These are phyloP conservation scores for Galendromus occidentalis DNA, from an alignment of 1,140 invertebrate genomes.

Conservation along the genomic window DNA sequence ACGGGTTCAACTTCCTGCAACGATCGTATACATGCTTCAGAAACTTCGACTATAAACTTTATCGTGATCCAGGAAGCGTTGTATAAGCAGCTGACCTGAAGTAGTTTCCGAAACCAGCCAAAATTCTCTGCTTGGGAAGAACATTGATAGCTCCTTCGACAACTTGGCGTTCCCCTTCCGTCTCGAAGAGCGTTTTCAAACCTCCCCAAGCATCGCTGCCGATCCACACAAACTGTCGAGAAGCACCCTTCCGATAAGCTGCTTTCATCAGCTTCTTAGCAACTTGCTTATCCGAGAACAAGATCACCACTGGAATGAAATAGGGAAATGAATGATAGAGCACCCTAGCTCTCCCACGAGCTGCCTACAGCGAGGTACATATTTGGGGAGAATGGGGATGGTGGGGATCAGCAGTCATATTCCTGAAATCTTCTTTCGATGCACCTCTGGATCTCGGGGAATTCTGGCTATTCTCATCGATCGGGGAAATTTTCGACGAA, in stretches of 20 bases:
- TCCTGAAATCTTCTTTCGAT: too few relatives aligned
- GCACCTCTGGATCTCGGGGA: too few relatives aligned
- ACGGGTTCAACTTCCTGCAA: not conserved
- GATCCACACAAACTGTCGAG: conserved; percentile 32
- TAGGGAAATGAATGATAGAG: too few relatives aligned
- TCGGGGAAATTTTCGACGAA: too few relatives aligned
- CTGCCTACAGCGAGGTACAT: too few relatives aligned
- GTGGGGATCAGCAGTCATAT: too few relatives aligned
- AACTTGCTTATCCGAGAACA: conserved; percentile 35
- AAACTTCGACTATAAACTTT: too few relatives aligned
- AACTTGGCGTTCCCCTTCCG: conserved; percentile 22
- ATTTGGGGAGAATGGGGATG: too few relatives aligned
- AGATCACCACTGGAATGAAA: conserved; percentile 33
- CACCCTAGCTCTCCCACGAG: too few relatives aligned
- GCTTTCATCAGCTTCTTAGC: conserved; percentile 31
- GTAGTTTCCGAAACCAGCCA: conserved; percentile 35
- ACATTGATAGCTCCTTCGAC: conserved; percentile 36
- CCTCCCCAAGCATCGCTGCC: conserved; percentile 36
- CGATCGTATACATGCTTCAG: too few relatives aligned
- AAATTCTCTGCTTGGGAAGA: conserved; percentile 30
- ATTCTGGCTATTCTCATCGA: too few relatives aligned
- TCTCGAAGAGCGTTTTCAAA: conserved; percentile 23
- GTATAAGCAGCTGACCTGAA: conserved; percentile 32
- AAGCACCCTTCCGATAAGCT: conserved; percentile 25
- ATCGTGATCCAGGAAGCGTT: too few relatives aligned